Base-by-base conservation (phyloP, 2,888 invertebrate genomes). In the Crepidodera aurea region DNA sequence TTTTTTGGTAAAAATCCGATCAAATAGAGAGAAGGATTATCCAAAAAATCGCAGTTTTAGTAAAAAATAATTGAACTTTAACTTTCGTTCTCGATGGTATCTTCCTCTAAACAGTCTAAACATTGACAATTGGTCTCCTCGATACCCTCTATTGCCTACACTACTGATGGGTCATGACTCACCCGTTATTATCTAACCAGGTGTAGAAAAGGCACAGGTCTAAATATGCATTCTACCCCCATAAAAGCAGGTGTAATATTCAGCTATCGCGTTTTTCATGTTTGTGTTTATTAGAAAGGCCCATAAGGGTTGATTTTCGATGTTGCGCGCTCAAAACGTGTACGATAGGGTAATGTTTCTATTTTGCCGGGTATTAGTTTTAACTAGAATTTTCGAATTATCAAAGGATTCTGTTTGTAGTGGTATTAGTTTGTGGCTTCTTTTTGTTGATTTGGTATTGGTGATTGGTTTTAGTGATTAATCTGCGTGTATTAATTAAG, bases 161-260 rank as follows among this genome's bases (percentile, higher is more conserved):
- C 22, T 22, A 22, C 48, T 27, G 12, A 15, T 48, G 29, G 16
- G n/a, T 16, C 25, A 48, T 74, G 73, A 72, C 65, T 70, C 71
- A 73, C 68, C 63, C 64, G 64, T 64, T 74, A 77, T 77, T 77
- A 77, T 75, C 74, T 69, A 73, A 68, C 76, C 76, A 77, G 78
- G 78, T 78, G 78, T 72, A 75, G 70, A 22, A 39, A 48, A 48
- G 48, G 62, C 73, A 65, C 69, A 71, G 71, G 71, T 73, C 74
- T 71, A 70, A 62, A 40, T 56, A 61, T 34, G 42, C 15, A 37
- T 34, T 56, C 39, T 57, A 67, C 58, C 66, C 66, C 66, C 59
- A 69, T 62, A 46, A 44, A 51, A 66, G 74, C 75, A 75, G 74
- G 75, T 75, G 75, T 68, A 63, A 60, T 66, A 60, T 60, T 62